These are phyloP conservation scores for Drosophila bipectinata DNA, from an alignment of 1,140 invertebrate species.

Conservation along the genomic window DNA sequence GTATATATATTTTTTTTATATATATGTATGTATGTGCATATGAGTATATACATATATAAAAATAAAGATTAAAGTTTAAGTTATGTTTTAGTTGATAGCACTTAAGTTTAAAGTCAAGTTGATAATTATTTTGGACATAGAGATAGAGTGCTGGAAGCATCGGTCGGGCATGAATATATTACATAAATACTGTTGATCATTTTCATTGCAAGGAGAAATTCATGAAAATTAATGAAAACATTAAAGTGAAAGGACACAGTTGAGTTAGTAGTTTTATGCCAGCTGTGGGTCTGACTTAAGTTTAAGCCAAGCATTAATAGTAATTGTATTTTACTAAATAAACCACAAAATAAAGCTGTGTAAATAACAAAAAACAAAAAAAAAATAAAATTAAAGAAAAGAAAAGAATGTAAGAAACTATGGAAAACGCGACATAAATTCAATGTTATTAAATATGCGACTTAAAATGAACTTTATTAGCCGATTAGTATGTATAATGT, in stretches of 20 bases:
- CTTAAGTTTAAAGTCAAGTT: conserved; percentile 27
- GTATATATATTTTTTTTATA: not conserved
- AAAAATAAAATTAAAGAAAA: not conserved
- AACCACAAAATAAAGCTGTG: conserved; percentile 42
- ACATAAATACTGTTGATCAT: conserved; percentile 29
- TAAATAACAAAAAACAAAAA: conserved; percentile 34
- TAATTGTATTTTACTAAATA: conserved; percentile 27
- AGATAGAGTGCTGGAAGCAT: conserved; percentile 1
- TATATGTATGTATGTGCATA: not conserved
- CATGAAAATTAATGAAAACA: not conserved
- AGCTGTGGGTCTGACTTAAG: conserved; percentile 38
- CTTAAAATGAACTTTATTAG: conserved; percentile 31
- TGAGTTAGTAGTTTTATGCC: conserved; percentile 32
- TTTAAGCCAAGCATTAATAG: conserved; percentile 14
- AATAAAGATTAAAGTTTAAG: conserved; percentile 16
- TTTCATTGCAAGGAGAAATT: conserved; percentile 5
- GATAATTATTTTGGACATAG: conserved; percentile 4
- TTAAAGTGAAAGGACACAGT: not conserved
- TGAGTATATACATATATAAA: not conserved
- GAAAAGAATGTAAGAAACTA: conserved; percentile 6
- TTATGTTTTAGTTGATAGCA: conserved; percentile 39
- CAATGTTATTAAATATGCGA: conserved; percentile 19
- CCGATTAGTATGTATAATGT: conserved; percentile 12
- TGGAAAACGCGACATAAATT: conserved; percentile 2
- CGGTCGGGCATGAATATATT: not conserved